Percentiles rank a stretch among this genome's conserved stretches.
Evolutionary conservation across 2,888 invertebrate genomes (phyloP).

Genomic region (Andrena minutula): DNA sequence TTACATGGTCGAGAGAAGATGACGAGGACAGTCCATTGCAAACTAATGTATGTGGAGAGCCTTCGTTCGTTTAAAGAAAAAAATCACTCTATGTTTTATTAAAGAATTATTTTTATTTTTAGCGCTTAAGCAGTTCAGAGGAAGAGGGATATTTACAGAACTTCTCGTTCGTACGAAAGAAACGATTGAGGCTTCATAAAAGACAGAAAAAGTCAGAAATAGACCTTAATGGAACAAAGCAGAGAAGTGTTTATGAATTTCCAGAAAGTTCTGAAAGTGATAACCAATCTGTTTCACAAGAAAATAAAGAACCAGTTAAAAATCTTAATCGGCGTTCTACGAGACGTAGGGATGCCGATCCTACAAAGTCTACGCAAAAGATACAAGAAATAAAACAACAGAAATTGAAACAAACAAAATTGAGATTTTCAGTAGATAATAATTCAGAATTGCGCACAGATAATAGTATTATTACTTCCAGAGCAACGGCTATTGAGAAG

Average conservation of each 20-base stretch:
- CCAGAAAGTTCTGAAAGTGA: not conserved
- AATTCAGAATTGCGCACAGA: not conserved
- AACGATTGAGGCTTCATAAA: not conserved
- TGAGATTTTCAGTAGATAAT: conserved; percentile 19
- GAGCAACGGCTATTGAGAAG: not conserved
- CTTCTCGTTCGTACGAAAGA: not conserved
- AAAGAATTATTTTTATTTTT: conserved; percentile 33
- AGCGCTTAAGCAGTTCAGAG: conserved; percentile 40
- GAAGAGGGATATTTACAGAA: conserved; percentile 39
- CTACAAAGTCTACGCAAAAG: not conserved
- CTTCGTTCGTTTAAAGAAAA: conserved; percentile 2
- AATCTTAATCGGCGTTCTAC: not conserved
- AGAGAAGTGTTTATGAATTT: not conserved
- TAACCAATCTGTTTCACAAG: not conserved
- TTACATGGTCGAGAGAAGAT: conserved; percentile 60
- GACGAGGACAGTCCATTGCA: conserved; percentile 45
- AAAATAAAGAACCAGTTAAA: not conserved
- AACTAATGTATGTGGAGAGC: conserved; percentile 40
- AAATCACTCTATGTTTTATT: conserved; percentile 1
- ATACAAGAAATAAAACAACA: not conserved
- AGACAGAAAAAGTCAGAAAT: not conserved
- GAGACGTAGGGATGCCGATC: not conserved
- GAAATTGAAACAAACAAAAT: conserved; percentile 44
- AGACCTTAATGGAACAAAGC: not conserved
- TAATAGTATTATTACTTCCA: not conserved